These are phyloP conservation scores for Papilio dardanus DNA, from an alignment of 1,140 invertebrate genomes.

Conservation along the genomic window DNA sequence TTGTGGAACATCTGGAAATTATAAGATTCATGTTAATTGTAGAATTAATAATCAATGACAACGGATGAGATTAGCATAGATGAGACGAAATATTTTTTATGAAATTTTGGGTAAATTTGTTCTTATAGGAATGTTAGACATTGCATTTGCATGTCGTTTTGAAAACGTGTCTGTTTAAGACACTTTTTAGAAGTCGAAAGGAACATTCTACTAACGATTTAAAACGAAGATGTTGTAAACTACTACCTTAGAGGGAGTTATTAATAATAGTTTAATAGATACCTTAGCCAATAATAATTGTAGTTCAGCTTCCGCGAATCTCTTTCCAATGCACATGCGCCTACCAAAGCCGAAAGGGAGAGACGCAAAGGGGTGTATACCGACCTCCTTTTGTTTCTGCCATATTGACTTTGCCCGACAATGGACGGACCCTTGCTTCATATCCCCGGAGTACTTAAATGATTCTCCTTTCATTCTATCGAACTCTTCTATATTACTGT, in stretches of 20 bases:
- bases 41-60: neutral
- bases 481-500: constrained; percentile 39
- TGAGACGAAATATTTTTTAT: too few relatives aligned
- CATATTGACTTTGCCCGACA: constrained; percentile 51
- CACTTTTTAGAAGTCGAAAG: too few relatives aligned
- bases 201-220: too few relatives aligned
- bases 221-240: too few relatives aligned
- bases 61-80: too few relatives aligned
- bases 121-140: too few relatives aligned
- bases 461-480: constrained; percentile 22
- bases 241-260: too few relatives aligned
- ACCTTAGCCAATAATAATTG: constrained; percentile 86
- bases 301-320: constrained; percentile 92
- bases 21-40: neutral
- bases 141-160: too few relatives aligned
- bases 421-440: neutral
- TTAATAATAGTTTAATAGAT: neutral
- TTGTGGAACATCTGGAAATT: constrained; percentile 85
- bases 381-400: constrained; percentile 67
- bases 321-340: constrained; percentile 90
- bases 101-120: too few relatives aligned
- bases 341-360: constrained; percentile 92
- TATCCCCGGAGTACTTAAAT: neutral
- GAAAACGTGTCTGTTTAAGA: too few relatives aligned
- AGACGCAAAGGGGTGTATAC: constrained; percentile 88